A percentile compares a stretch with the other conserved stretches of the same genome.
Conservation (phyloP, 2,888 invertebrate genomes). For the Idaea straminata region DNA sequence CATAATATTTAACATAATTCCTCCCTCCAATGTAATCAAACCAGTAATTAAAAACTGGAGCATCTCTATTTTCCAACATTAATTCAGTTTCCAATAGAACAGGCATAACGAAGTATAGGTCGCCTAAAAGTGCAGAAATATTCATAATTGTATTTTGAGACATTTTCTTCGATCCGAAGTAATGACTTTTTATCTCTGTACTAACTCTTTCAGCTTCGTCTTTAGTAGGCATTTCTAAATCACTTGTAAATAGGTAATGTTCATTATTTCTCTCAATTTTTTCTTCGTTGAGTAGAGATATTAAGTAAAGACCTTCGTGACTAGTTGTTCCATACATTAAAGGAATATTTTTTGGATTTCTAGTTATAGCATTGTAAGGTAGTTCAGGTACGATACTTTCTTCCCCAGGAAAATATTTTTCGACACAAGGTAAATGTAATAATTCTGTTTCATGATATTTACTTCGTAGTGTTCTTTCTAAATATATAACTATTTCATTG, state of each 20-base stretch:
- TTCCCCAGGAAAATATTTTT: conserved; percentile 44
- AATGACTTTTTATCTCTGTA: conserved; percentile 53
- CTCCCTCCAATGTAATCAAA: conserved; percentile 52
- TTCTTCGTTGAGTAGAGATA: conserved; percentile 36
- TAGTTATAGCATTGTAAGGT: conserved; percentile 46
- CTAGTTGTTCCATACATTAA: conserved; percentile 45
- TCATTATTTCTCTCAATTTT: conserved; percentile 38
- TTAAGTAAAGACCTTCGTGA: conserved; percentile 50
- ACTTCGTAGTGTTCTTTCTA: not conserved
- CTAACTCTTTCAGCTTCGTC: conserved; percentile 36
- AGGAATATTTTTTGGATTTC: conserved; percentile 34
- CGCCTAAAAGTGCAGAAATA: conserved; percentile 47
- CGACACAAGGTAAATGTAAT: conserved; percentile 52
- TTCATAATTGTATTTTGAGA: conserved; percentile 49
- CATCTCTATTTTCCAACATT: conserved; percentile 29
- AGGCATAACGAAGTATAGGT: conserved; percentile 53
- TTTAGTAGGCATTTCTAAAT: conserved; percentile 45
- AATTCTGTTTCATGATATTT: conserved; percentile 24
- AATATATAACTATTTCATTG: conserved; percentile 32
- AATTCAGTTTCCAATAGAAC: conserved; percentile 45
- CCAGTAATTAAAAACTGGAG: conserved; percentile 50
- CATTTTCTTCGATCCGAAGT: conserved; percentile 57
- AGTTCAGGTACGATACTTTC: conserved; percentile 51
- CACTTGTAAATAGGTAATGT: conserved; percentile 44
- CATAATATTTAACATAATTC: conserved; percentile 43